These are phyloP conservation scores for Boloria euphrosyne DNA, from an alignment of 2,888 invertebrate species.

Conservation along the genomic window DNA sequence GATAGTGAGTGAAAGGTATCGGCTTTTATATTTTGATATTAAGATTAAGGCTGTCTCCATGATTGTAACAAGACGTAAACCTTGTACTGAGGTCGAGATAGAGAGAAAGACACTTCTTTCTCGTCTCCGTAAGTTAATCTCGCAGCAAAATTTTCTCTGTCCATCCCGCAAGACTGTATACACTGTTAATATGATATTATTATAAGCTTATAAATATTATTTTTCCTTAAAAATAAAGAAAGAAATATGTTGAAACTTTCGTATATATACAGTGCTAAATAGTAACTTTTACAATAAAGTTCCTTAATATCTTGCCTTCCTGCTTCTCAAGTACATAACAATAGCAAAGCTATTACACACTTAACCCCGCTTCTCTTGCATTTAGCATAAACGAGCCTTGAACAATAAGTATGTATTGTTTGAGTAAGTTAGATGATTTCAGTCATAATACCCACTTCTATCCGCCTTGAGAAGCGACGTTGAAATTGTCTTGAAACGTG, in stretches of 20 bases:
- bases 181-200: no score
- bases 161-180: no score
- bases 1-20: no score
- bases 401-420: conserved; percentile 44
- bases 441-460: conserved; percentile 27
- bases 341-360: conserved; percentile 34
- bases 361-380: conserved; percentile 35
- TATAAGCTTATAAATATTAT: no score
- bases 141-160: no score
- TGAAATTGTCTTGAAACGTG: conserved; percentile 30
- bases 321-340: conserved; percentile 11
- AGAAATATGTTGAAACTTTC: not conserved
- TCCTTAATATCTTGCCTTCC: conserved; percentile 9
- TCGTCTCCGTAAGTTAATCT: no score
- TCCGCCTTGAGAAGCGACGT: conserved; percentile 28
- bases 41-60: no score
- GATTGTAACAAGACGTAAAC: no score
- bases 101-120: no score
- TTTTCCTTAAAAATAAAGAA: not conserved
- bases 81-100: no score
- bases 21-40: no score
- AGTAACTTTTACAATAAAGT: conserved; percentile 3
- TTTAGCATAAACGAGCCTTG: conserved; percentile 39
- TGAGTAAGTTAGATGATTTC: conserved; percentile 39
- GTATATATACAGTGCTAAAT: not conserved